phyloP scores from a whole-genome alignment of 2,888 invertebrate species.

The Nephrocerus scutellatus region DNA sequence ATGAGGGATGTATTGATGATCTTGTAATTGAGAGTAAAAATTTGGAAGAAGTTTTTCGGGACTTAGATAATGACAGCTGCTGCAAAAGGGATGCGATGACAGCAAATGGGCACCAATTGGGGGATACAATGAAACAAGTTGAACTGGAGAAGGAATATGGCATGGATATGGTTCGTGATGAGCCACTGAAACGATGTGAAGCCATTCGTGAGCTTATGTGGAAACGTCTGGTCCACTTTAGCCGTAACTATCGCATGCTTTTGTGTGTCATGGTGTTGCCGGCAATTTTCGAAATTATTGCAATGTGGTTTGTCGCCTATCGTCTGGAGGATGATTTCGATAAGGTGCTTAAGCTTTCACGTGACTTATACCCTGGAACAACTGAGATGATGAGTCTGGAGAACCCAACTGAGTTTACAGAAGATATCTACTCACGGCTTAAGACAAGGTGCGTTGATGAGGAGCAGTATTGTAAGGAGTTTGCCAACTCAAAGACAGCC shows the following conservation, averaged over 20 bases:
- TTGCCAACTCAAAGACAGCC: slow-evolving; percentile 35
- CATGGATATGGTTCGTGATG: slow-evolving; percentile 24
- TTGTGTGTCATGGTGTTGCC: slow-evolving; percentile 57
- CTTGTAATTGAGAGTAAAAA: slow-evolving; percentile 56
- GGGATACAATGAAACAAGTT: slow-evolving; percentile 24
- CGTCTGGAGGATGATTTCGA: slow-evolving; percentile 60
- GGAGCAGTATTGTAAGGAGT: slow-evolving; percentile 32
- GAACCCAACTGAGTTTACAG: slow-evolving; percentile 28
- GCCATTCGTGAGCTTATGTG: slow-evolving; percentile 51
- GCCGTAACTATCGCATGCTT: slow-evolving; percentile 53
- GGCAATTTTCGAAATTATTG: slow-evolving; percentile 56
- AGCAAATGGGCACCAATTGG: slow-evolving; percentile 12
- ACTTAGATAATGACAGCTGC: slow-evolving; percentile 15
- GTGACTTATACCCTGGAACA: slow-evolving; percentile 50
- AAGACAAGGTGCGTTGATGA: slow-evolving; percentile 20
- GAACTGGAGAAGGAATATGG: slow-evolving; percentile 23
- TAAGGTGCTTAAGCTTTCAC: slow-evolving; percentile 49
- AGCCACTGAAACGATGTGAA: slow-evolving; percentile 23
- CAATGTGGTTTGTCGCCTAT: slow-evolving; percentile 64
- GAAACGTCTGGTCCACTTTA: slow-evolving; percentile 55
- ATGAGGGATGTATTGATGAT: slow-evolving; percentile 47
- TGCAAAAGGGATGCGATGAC: no score
- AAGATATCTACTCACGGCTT: slow-evolving; percentile 27
- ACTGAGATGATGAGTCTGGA: slow-evolving; percentile 45
- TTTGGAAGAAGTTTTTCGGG: slow-evolving; percentile 57